Evolutionary conservation across 2,888 invertebrate genomes (phyloP).

Genomic region (Zygaena filipendulae): DNA sequence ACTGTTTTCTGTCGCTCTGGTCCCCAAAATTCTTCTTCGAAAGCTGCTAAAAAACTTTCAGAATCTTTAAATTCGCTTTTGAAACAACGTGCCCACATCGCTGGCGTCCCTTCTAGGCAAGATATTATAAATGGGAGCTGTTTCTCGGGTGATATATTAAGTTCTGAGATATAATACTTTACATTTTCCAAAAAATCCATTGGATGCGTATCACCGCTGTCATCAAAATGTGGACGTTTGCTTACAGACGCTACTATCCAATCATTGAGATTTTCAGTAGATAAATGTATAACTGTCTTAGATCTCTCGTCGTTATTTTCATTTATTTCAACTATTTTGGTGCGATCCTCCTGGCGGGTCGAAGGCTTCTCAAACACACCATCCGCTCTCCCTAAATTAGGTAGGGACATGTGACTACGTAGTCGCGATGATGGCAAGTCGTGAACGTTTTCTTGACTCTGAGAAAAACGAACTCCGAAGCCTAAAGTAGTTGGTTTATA

Average conservation of each 20-base stretch:
- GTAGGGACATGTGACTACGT: slow-evolving; percentile 58
- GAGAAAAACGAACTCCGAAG: slow-evolving; percentile 55
- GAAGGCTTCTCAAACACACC: slow-evolving; percentile 33
- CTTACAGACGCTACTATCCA: slow-evolving; percentile 52
- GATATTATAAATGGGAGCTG: slow-evolving; percentile 52
- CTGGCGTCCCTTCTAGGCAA: slow-evolving; percentile 52
- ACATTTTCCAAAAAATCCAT: slow-evolving; percentile 57
- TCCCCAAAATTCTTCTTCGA: slow-evolving; percentile 61
- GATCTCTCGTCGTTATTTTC: slow-evolving; percentile 26
- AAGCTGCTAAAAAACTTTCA: slow-evolving; percentile 43
- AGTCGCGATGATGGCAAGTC: slow-evolving; percentile 56
- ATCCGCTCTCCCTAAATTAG: slow-evolving; percentile 51
- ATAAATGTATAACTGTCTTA: slow-evolving; percentile 33
- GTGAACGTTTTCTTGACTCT: slow-evolving; percentile 55
- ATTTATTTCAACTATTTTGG: slow-evolving; percentile 50
- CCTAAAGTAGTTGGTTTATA: slow-evolving; percentile 54
- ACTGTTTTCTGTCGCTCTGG: slow-evolving; percentile 53
- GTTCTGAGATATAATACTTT: slow-evolving; percentile 50
- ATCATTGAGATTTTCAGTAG: slow-evolving; percentile 45
- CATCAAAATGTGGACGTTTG: slow-evolving; percentile 54
- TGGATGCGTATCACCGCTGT: slow-evolving; percentile 49
- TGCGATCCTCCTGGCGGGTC: slow-evolving; percentile 22
- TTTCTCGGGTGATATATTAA: slow-evolving; percentile 45
- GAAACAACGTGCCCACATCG: slow-evolving; percentile 61
- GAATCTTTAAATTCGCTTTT: slow-evolving; percentile 44